These are phyloP conservation scores for Eurystomus glaucurus DNA, from an alignment of 2,797 vertebrate species.

Conservation along the genomic window DNA sequence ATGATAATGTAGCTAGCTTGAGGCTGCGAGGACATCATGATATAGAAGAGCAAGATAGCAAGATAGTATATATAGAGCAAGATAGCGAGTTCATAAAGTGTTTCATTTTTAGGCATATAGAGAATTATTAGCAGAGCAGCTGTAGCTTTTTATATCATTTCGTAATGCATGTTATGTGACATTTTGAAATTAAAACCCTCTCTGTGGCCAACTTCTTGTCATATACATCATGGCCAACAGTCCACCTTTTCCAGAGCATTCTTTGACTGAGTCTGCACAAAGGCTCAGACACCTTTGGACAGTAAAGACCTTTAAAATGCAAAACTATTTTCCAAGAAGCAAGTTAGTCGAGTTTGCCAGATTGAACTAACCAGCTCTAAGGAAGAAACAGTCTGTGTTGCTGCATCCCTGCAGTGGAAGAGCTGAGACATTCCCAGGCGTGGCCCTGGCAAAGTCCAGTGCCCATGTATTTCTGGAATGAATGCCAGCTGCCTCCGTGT, in stretches of 20 bases:
- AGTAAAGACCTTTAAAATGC: background rate
- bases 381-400: constrained; percentile 31
- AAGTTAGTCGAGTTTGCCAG: background rate
- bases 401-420: constrained; percentile 1
- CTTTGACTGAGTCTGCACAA: background rate
- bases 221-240: background rate
- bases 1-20: background rate
- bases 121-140: constrained; percentile 50
- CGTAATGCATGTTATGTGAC: background rate
- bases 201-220: constrained; percentile 5
- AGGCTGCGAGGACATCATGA: background rate
- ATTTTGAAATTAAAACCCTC: constrained; percentile 57
- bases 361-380: background rate
- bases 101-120: constrained; percentile 36
- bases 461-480: constrained; percentile 65
- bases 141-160: constrained; percentile 43
- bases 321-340: background rate
- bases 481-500: constrained; percentile 28
- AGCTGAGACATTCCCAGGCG: constrained; percentile 59
- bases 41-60: background rate
- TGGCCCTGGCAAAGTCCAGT: constrained; percentile 57
- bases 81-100: background rate
- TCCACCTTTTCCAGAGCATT: background rate
- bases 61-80: background rate
- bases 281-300: background rate